These are phyloP conservation scores for Bolinopsis microptera DNA, from an alignment of 37 sponge, comb jelly and placozoan species.

Conservation along the genomic window DNA sequence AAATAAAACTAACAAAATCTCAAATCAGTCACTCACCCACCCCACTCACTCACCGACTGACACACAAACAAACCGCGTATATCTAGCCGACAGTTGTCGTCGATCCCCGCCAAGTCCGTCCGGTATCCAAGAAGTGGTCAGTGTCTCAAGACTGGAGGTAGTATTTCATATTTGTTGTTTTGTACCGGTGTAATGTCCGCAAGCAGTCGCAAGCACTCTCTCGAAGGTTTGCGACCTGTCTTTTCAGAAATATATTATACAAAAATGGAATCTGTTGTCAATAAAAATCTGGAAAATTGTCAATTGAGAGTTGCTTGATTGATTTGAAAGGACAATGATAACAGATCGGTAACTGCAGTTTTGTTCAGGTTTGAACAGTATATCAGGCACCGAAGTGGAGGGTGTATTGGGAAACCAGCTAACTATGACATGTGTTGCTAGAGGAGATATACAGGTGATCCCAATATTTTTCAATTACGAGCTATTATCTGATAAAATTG, in stretches of 20 bases:
- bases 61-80: background rate
- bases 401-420: background rate
- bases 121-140: background rate
- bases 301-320: too few species aligned
- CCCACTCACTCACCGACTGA: slow-evolving; percentile 62
- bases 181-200: background rate
- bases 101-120: background rate
- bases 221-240: too few species aligned
- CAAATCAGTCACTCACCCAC: slow-evolving; percentile 47
- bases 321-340: too few species aligned
- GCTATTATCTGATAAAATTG: too few species aligned
- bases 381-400: background rate
- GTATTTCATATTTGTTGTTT: background rate
- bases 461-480: too few species aligned
- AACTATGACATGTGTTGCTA: slow-evolving; percentile 16
- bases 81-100: background rate
- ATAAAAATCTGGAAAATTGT: too few species aligned
- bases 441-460: slow-evolving; percentile 47
- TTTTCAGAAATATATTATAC: too few species aligned
- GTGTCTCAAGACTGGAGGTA: background rate
- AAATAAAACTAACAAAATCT: background rate
- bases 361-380: background rate
- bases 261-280: too few species aligned
- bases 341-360: too few species aligned
- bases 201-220: too few species aligned